phyloP scores from a whole-genome alignment of 2,797 vertebrate species.

The Poliocrania exsul region DNA sequence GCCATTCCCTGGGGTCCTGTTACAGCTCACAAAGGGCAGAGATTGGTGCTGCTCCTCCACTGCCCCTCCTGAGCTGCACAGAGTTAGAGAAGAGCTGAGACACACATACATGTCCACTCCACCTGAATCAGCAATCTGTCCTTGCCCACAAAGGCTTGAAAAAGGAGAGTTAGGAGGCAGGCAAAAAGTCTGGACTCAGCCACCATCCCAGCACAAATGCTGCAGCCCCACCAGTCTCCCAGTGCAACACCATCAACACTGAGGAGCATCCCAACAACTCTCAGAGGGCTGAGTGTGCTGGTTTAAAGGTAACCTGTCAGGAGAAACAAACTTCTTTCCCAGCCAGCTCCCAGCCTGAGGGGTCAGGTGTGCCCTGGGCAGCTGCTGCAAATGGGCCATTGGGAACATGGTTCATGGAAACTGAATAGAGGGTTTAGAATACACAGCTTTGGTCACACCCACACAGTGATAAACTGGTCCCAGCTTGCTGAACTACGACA shows the following conservation, averaged over 20 bases:
- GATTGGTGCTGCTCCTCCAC: not conserved
- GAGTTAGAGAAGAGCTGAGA: not conserved
- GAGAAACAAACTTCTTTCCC: no score
- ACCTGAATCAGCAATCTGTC: not conserved
- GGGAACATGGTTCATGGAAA: no score
- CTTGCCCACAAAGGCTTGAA: not conserved
- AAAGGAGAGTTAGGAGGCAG: not conserved
- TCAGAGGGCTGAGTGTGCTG: not conserved
- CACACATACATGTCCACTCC: rapidly evolving
- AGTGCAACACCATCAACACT: rapidly evolving
- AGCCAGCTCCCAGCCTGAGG: no score
- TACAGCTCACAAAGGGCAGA: not conserved
- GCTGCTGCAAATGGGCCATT: no score
- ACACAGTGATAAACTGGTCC: no score
- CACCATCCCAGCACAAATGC: not conserved
- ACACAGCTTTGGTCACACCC: no score
- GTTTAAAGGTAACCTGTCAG: no score
- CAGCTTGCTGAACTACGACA: no score
- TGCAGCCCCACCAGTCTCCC: not conserved
- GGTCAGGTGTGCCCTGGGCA: no score
- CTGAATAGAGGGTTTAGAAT: no score
- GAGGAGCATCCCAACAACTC: not conserved
- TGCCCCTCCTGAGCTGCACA: not conserved
- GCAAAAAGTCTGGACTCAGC: not conserved
- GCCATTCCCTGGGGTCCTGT: not conserved